Conservation (phyloP, 2,888 invertebrate genomes). For the Tholera decimalis region DNA sequence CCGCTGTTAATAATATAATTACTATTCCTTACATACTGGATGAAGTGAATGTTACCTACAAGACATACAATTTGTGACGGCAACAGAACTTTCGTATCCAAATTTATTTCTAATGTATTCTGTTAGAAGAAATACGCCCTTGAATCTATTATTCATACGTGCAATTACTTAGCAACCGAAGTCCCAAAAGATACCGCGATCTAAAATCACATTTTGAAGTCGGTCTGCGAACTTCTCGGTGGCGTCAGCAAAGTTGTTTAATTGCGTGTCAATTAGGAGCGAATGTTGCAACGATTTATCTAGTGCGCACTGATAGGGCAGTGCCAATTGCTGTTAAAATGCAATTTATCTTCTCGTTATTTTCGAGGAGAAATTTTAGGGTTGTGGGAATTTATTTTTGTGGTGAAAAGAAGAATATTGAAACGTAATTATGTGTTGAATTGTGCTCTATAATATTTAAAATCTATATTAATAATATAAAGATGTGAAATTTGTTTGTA, state of each 20-base stretch:
- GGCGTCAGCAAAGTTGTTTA: slow-evolving; percentile 55
- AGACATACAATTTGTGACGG: no score
- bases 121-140: neutral
- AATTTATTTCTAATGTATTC: neutral
- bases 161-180: slow-evolving; percentile 27
- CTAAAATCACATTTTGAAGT: slow-evolving; percentile 42
- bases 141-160: slow-evolving; percentile 11
- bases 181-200: slow-evolving; percentile 36
- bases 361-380: slow-evolving; percentile 24
- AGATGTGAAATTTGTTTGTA: no score
- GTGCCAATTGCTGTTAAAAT: slow-evolving; percentile 55
- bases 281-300: slow-evolving; percentile 53
- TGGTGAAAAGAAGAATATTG: neutral
- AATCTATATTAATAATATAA: no score
- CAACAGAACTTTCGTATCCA: neutral
- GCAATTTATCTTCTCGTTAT: slow-evolving; percentile 39
- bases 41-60: no score
- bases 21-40: no score
- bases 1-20: neutral
- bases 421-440: neutral
- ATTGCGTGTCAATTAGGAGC: slow-evolving; percentile 56
- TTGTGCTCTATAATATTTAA: no score
- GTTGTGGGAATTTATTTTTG: neutral
- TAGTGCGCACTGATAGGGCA: slow-evolving; percentile 49
- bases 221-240: slow-evolving; percentile 29